Conservation (phyloP, 53 echinoderm and acorn worm genomes). For the Apostichopus leukothele region DNA sequence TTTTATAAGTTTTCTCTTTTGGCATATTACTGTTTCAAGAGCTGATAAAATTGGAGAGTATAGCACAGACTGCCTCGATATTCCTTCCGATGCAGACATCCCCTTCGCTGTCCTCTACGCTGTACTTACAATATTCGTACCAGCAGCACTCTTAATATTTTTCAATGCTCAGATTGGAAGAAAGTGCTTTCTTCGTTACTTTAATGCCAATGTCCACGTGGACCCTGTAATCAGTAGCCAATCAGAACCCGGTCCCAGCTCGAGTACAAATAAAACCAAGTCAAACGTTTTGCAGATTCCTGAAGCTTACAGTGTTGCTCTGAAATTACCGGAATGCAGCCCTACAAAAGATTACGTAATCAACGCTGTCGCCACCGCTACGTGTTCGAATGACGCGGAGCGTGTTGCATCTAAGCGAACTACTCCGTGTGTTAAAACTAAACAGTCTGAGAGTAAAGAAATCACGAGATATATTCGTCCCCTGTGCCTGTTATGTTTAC, state of each 20-base stretch:
- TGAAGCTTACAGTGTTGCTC: not conserved
- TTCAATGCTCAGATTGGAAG: constrained; percentile 52
- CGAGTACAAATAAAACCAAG: not conserved
- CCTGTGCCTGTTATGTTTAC: constrained; percentile 57
- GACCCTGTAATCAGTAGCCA: not conserved
- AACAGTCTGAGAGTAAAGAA: not conserved
- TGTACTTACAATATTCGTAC: constrained; percentile 60
- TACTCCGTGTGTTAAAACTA: too few species aligned
- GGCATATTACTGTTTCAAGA: constrained; percentile 48
- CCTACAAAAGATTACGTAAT: too few species aligned
- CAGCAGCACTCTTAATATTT: constrained; percentile 37
- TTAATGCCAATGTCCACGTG: not conserved
- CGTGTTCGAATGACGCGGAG: not conserved
- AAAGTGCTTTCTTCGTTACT: constrained; percentile 44
- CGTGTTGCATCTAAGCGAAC: too few species aligned
- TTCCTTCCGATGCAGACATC: constrained; percentile 58
- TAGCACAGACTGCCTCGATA: constrained; percentile 59
- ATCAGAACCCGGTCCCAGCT: not conserved
- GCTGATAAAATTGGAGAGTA: constrained; percentile 45
- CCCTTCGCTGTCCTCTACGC: constrained; percentile 59
- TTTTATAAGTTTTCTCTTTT: constrained; percentile 48
- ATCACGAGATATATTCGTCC: constrained; percentile 63
- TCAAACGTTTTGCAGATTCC: not conserved
- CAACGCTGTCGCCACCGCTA: too few species aligned
- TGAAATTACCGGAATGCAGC: too few species aligned